Conservation (phyloP, 2,888 invertebrate species). For the Petrophora chlorosata region DNA sequence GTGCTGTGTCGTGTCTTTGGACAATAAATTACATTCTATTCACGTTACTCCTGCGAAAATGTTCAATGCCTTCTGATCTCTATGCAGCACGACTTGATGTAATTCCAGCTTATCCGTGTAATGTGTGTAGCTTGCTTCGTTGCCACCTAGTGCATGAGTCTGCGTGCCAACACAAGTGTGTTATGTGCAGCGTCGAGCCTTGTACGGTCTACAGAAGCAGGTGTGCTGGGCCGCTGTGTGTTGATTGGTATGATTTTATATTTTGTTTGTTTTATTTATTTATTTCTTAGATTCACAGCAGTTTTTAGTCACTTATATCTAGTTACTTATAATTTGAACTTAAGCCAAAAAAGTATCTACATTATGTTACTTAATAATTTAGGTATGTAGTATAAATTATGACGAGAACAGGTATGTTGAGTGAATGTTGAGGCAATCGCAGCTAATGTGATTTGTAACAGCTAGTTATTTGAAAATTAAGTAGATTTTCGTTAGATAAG, state of each 20-base stretch:
- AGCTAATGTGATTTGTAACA: too few species aligned
- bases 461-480: too few species aligned
- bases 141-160: conserved; percentile 78
- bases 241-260: conserved; percentile 73
- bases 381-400: too few species aligned
- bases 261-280: conserved; percentile 26
- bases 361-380: too few species aligned
- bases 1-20: too few species aligned
- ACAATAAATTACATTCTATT: too few species aligned
- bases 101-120: conserved; percentile 40
- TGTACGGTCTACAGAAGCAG: conserved; percentile 69
- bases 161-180: conserved; percentile 70
- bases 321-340: too few species aligned
- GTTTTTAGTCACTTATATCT: not conserved
- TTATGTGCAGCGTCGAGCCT: conserved; percentile 70
- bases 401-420: too few species aligned
- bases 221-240: conserved; percentile 73
- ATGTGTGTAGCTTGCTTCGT: conserved; percentile 63
- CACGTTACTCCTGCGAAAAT: too few species aligned
- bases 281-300: not conserved
- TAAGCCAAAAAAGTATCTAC: too few species aligned
- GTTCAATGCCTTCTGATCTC: not conserved
- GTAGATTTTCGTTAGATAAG: too few species aligned
- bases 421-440: too few species aligned
- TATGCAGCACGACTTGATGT: not conserved